These are phyloP conservation scores for Sarotherodon lohbergeri DNA, from an alignment of 2,113 vertebrate genomes.

Conservation along the genomic window DNA sequence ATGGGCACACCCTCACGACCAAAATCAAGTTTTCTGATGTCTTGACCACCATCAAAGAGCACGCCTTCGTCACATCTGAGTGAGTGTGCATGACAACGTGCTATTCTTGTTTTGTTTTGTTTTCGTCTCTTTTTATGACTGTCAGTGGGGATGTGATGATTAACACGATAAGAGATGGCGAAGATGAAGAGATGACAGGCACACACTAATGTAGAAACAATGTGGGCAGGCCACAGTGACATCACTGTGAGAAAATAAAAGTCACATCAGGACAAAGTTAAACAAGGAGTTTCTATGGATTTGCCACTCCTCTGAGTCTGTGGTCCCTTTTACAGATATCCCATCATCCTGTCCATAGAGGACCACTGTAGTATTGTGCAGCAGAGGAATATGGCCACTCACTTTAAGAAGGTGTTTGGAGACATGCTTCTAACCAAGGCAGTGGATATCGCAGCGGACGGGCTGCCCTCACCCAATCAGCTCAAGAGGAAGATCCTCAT, in stretches of 20 bases:
- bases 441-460: slow-evolving; percentile 89
- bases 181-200: background rate
- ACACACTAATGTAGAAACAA: background rate
- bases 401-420: slow-evolving; percentile 93
- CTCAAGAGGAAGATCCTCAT: slow-evolving; percentile 97
- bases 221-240: background rate
- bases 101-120: background rate
- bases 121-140: background rate
- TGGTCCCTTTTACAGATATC: slow-evolving; percentile 73
- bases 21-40: slow-evolving; percentile 98
- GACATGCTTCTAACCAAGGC: slow-evolving; percentile 96
- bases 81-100: slow-evolving; percentile 67
- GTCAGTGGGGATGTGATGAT: background rate
- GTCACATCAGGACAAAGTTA: background rate
- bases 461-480: slow-evolving; percentile 93
- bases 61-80: slow-evolving; percentile 96
- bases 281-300: background rate
- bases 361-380: slow-evolving; percentile 98
- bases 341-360: slow-evolving; percentile 94
- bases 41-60: slow-evolving; percentile 93
- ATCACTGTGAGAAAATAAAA: background rate
- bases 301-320: background rate
- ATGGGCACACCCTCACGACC: slow-evolving; percentile 96
- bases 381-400: slow-evolving; percentile 94
- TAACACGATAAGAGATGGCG: background rate